Percentiles rank a stretch among this genome's conserved stretches.
These are phyloP conservation scores for Ptiloglossa arizonensis DNA, from an alignment of 1,140 invertebrate species.

Conservation along the genomic window DNA sequence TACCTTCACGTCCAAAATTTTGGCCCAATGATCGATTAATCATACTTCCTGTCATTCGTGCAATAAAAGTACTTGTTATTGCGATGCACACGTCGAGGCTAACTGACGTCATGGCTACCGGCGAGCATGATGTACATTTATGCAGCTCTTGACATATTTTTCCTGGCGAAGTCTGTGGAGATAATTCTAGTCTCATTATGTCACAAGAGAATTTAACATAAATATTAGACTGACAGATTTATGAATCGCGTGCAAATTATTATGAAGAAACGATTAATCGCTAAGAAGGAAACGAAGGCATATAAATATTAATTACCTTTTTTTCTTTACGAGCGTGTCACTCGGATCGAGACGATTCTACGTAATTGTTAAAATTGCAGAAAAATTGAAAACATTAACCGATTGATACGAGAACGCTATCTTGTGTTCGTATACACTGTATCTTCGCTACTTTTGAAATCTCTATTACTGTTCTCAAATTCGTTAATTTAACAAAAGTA, in stretches of 20 bases:
- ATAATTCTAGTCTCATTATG: not conserved
- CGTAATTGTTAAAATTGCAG: no score
- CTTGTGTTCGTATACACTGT: no score
- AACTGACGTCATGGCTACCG: not conserved
- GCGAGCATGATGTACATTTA: slow-evolving; percentile 5
- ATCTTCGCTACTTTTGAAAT: no score
- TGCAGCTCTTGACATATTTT: slow-evolving; percentile 47
- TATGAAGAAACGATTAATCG: not conserved
- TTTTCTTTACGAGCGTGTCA: not conserved
- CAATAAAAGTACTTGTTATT: not conserved
- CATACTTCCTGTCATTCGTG: not conserved
- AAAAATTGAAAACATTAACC: no score
- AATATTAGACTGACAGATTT: not conserved
- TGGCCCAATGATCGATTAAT: no score
- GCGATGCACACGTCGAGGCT: not conserved
- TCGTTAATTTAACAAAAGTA: no score
- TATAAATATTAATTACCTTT: not conserved
- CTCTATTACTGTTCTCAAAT: no score
- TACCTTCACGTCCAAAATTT: no score
- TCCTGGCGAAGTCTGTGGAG: not conserved
- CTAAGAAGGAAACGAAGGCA: not conserved
- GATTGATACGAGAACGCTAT: no score
- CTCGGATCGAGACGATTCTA: no score
- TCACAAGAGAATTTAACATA: slow-evolving; percentile 1
- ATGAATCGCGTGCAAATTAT: not conserved